These are phyloP conservation scores for Varanus salvator DNA, from an alignment of 2,113 vertebrate species.

Conservation along the genomic window DNA sequence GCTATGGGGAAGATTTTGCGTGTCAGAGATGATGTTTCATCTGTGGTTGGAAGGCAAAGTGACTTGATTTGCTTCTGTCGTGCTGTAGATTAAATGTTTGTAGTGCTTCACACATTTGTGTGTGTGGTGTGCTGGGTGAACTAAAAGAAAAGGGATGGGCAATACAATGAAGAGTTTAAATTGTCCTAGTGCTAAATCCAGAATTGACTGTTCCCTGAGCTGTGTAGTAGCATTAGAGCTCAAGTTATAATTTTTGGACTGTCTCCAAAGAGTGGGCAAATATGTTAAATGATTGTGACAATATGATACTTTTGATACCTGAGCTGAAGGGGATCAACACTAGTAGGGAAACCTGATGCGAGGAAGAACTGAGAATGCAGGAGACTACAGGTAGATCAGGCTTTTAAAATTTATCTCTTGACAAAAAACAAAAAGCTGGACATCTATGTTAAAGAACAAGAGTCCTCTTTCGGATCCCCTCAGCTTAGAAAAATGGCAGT, in stretches of 20 bases:
- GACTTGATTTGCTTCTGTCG: neutral
- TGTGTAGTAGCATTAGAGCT: neutral
- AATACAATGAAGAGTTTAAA: neutral
- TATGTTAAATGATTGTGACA: neutral
- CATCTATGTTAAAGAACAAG: neutral
- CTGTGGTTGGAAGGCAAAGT: neutral
- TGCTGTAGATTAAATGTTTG: neutral
- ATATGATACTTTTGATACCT: neutral
- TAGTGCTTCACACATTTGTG: neutral
- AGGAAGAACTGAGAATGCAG: neutral
- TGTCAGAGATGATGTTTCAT: neutral
- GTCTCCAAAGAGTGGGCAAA: no score
- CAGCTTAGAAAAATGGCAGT: neutral
- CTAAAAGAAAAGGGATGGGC: no score
- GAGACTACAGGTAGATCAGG: neutral
- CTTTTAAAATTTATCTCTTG: neutral
- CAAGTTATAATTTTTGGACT: neutral
- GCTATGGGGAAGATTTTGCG: neutral
- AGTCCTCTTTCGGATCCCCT: neutral
- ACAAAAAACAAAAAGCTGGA: no score
- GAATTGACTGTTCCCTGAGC: neutral
- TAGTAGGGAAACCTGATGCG: neutral
- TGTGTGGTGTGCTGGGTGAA: neutral
- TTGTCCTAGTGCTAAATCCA: neutral
- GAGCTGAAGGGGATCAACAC: neutral